Evolutionary conservation across 2,113 vertebrate species (phyloP).

Genomic region (Pampusana beccarii): DNA sequence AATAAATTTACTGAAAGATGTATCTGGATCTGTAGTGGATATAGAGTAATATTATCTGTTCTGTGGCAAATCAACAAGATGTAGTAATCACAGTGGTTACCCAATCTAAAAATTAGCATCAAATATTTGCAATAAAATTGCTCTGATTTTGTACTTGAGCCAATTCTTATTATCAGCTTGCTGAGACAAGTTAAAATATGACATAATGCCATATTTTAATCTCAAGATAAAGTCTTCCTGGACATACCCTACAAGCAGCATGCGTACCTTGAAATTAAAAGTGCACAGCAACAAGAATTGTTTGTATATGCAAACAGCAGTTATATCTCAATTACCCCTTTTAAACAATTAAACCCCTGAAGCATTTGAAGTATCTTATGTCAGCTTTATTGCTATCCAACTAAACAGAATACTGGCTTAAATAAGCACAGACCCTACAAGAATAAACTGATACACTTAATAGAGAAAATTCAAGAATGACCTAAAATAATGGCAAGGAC

Average conservation of each 20-base stretch:
- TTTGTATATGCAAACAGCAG: not conserved
- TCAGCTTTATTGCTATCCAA: not conserved
- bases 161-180: not conserved
- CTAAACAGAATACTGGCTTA: not conserved
- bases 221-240: not conserved
- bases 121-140: not conserved
- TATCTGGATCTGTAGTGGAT: not conserved
- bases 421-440: not conserved
- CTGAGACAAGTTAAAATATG: not conserved
- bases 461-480: not conserved
- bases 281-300: not conserved
- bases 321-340: not conserved
- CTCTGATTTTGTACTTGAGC: not conserved
- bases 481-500: not conserved
- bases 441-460: not conserved
- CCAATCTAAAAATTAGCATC: not conserved
- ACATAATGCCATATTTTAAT: not conserved
- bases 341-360: not conserved
- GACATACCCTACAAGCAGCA: not conserved
- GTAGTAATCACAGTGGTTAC: not conserved
- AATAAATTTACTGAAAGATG: not conserved
- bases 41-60: not conserved
- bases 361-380: not conserved
- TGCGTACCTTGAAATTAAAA: not conserved
- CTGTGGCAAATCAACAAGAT: not conserved